Evolutionary conservation across 1,140 invertebrate genomes (phyloP).

Genomic region (Tachypleus tridentatus): DNA sequence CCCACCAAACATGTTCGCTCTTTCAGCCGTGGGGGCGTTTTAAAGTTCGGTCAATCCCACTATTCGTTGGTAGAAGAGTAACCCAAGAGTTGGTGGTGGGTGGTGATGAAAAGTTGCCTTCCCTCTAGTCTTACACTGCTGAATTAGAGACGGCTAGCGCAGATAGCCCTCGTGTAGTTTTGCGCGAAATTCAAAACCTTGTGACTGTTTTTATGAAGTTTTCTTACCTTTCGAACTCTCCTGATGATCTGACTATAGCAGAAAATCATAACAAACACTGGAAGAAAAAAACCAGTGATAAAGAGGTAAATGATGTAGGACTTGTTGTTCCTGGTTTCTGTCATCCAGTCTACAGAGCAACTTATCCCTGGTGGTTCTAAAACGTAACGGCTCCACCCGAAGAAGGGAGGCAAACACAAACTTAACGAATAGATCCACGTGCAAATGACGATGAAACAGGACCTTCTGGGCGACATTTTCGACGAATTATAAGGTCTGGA

Average conservation of each 20-base stretch:
- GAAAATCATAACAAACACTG: conserved; percentile 36
- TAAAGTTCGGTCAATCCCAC: no score
- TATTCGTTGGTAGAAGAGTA: no score
- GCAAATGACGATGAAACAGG: conserved; percentile 31
- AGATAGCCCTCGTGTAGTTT: no score
- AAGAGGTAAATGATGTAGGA: conserved; percentile 40
- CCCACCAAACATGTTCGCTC: no score
- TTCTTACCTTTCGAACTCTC: conserved; percentile 46
- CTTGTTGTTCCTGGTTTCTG: conserved; percentile 32
- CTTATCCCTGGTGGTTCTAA: conserved; percentile 42
- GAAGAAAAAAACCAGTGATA: conserved; percentile 39
- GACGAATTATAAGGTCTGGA: conserved; percentile 31
- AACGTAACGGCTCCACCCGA: conserved; percentile 43
- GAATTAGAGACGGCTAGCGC: no score
- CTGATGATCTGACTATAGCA: conserved; percentile 32
- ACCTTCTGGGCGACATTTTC: conserved; percentile 29
- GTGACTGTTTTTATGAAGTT: no score
- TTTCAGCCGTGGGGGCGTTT: no score
- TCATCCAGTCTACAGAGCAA: conserved; percentile 45
- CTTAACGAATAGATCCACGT: conserved; percentile 41
- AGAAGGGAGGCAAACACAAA: conserved; percentile 39
- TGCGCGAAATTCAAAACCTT: no score
- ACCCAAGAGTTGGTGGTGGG: no score
- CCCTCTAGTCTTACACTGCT: no score
- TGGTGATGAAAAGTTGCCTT: no score